Evolutionary conservation across 2,888 invertebrate species (phyloP).

Genomic region (Pandemis corylana): DNA sequence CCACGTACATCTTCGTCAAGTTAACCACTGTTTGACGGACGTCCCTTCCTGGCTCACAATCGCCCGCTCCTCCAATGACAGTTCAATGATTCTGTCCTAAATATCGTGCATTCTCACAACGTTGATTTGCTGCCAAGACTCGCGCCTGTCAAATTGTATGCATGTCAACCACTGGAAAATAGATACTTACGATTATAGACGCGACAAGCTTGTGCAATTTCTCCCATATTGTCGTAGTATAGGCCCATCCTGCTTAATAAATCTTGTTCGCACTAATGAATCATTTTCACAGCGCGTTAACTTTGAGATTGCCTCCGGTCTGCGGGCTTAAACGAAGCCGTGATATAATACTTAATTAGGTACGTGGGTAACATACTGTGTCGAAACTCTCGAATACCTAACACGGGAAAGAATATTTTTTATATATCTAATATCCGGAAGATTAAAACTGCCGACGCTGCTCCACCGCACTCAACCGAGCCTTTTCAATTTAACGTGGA

Average conservation of each 20-base stretch:
- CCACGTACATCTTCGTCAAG: constrained; percentile 57
- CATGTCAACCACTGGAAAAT: constrained; percentile 7
- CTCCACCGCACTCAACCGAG: constrained; percentile 9
- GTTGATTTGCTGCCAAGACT: constrained; percentile 7
- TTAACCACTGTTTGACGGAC: constrained; percentile 50
- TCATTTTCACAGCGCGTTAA: constrained; percentile 48
- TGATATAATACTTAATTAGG: constrained; percentile 45
- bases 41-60: constrained; percentile 41
- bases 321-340: constrained; percentile 38
- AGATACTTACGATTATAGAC: constrained; percentile 11
- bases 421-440: constrained; percentile 23
- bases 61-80: constrained; percentile 44
- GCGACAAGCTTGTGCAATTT: constrained; percentile 2
- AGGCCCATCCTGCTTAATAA: constrained; percentile 39
- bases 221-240: not conserved
- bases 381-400: constrained; percentile 7
- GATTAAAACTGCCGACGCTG: constrained; percentile 27
- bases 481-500: constrained; percentile 46
- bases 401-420: constrained; percentile 20
- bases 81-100: constrained; percentile 45
- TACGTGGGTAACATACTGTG: constrained; percentile 40
- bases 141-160: constrained; percentile 20
- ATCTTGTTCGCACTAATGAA: constrained; percentile 45
- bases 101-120: constrained; percentile 42
- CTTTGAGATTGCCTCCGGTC: constrained; percentile 45